Evolutionary conservation across 2,888 invertebrate genomes (phyloP).

Genomic region (Gymnocheta viridis): DNA sequence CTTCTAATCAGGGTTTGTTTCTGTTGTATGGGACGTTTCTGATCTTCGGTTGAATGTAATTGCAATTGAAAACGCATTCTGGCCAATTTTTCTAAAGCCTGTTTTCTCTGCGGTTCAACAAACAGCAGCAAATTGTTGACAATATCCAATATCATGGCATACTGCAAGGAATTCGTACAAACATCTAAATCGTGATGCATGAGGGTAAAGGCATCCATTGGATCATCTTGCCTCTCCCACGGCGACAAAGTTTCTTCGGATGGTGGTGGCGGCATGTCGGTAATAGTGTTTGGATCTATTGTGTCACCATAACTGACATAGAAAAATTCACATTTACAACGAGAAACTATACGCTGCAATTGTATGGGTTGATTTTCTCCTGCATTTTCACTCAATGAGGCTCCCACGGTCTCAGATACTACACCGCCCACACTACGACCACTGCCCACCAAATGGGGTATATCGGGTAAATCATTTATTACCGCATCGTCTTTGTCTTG

Average conservation of each 20-base stretch:
- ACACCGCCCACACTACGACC: conserved; percentile 99
- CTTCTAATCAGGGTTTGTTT: conserved; percentile 91
- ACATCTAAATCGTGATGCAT: conserved; percentile 99
- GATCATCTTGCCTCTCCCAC: conserved; percentile 92
- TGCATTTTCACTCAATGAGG: conserved; percentile 86
- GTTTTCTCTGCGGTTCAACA: conserved; percentile 97
- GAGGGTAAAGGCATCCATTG: conserved; percentile 97
- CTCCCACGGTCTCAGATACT: conserved; percentile 94
- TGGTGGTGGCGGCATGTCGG: conserved; percentile 88
- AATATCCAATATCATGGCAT: conserved; percentile 98
- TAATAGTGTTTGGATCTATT: conserved; percentile 83
- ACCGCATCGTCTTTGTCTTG: conserved; percentile 91
- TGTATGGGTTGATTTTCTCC: conserved; percentile 85
- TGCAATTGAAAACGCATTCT: conserved; percentile 97
- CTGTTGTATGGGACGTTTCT: conserved; percentile 94
- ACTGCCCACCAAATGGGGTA: conserved; percentile 94
- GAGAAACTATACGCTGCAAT: conserved; percentile 97
- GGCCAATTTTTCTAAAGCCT: conserved; percentile 92
- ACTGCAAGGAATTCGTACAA: conserved; percentile 97
- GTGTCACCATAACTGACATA: conserved; percentile 96
- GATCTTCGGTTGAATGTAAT: conserved; percentile 94
- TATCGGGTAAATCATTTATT: conserved; percentile 91
- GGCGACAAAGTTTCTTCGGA: conserved; percentile 87
- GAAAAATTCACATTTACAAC: conserved; percentile 99
- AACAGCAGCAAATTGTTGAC: conserved; percentile 98